These are phyloP conservation scores for Centruroides sculpturatus DNA, from an alignment of 1,140 invertebrate species.

Conservation along the genomic window DNA sequence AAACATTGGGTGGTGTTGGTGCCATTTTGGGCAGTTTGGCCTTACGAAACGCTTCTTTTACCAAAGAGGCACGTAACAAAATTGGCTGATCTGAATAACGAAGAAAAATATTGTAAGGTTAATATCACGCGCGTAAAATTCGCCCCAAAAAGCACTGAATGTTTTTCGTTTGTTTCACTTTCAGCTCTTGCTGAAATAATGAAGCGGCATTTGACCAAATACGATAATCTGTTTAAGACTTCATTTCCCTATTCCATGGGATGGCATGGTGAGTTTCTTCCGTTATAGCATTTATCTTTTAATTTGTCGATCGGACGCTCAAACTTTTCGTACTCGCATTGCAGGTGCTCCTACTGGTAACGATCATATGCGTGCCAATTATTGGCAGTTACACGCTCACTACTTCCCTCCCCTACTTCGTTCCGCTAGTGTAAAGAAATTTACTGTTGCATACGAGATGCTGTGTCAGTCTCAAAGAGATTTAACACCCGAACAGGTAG, in stretches of 20 bases:
- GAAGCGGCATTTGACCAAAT: conserved; percentile 73
- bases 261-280: conserved; percentile 69
- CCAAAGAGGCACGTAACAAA: conserved; percentile 58
- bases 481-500: conserved; percentile 88
- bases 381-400: conserved; percentile 89
- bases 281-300: too few species aligned
- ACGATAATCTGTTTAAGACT: conserved; percentile 90
- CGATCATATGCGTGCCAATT: conserved; percentile 41
- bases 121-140: too few species aligned
- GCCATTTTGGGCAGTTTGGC: conserved; percentile 94
- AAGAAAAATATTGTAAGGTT: conserved; percentile 27
- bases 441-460: conserved; percentile 95
- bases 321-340: background rate
- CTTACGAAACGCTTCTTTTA: conserved; percentile 87
- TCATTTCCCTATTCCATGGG: conserved; percentile 98
- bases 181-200: conserved; percentile 56
- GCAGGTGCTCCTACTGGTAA: conserved; percentile 76
- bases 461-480: conserved; percentile 81
- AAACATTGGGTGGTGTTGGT: conserved; percentile 78
- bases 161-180: background rate
- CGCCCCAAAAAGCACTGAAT: too few species aligned
- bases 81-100: conserved; percentile 37
- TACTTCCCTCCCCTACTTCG: conserved; percentile 86
- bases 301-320: too few species aligned
- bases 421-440: conserved; percentile 87